Evolutionary conservation across 2,888 invertebrate genomes (phyloP), one percentile per base, ranked within the genome.

Genomic region (Polyommatus icarus): DNA sequence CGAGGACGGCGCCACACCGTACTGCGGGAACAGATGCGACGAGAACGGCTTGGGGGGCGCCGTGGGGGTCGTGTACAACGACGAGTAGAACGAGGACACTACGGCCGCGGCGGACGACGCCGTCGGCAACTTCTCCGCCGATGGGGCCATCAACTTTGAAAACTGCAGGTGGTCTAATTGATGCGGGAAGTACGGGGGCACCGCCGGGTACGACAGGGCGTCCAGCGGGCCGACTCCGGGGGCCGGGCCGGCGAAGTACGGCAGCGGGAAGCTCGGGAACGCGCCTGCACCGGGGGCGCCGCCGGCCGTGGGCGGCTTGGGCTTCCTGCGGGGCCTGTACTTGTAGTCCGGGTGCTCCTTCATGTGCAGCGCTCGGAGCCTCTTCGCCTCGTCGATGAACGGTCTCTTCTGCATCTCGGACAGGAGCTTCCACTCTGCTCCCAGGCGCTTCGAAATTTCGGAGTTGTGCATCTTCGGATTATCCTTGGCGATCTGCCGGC

Each of bases 331-430:
- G 79, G 98, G 98, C 78, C 98, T 93, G 94, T 98, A 98, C 90
- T 98, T 98, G 93, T 98, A 98, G 87, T 98, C 97, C 0, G 98
- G 98, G 87, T 98, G 97, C 86, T 98, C 97, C 91, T 97, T 97
- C 97, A 97, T 98, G 95, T 98, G 98, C 85, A 97, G 91, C 0
- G 97, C 97, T 8, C 99, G 94, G 80, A 99, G 91, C 67, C 98
- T 94, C 89, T 99, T 99, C 0, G 99, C 98, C 90, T 99, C 98
- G 87, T 99, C 99, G 83, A 99, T 98, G 91, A 98, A 99, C 1
- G 98, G 99, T 79, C 98, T 94, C 88, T 99, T 99, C 84, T 98
- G 98, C 81, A 96, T 93, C 87, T 99, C 98, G 0, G 97, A 95
- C 5, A 99, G 90, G 81, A 97, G 88, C 89, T 99, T 99, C 99